Percentiles rank a stretch among this genome's conserved stretches.
Evolutionary conservation across 2,797 vertebrate species (phyloP).

Genomic region (Acanthopagrus latus): DNA sequence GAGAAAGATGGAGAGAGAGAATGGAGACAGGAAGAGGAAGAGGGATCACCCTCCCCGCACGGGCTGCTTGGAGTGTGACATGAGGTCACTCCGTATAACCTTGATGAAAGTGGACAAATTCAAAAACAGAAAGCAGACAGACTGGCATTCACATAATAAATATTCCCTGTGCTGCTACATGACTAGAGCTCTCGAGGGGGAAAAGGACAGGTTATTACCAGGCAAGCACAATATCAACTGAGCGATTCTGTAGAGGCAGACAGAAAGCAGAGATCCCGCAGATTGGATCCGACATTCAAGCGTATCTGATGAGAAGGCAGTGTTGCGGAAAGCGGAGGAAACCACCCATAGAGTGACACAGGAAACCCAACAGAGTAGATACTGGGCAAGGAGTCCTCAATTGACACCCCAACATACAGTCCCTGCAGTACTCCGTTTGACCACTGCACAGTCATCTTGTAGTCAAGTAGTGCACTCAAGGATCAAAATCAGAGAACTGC

Average conservation of each 20-base stretch:
- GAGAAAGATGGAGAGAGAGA: slow-evolving; percentile 44
- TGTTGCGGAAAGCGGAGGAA: slow-evolving; percentile 61
- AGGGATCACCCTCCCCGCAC: slow-evolving; percentile 24
- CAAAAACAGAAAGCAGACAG: slow-evolving; percentile 4
- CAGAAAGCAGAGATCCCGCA: slow-evolving; percentile 48
- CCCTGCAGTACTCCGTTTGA: slow-evolving; percentile 55
- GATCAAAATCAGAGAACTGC: slow-evolving; percentile 36
- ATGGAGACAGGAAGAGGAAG: slow-evolving; percentile 48
- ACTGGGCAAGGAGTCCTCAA: slow-evolving; percentile 62
- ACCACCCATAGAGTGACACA: slow-evolving; percentile 57
- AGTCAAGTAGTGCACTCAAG: slow-evolving; percentile 21
- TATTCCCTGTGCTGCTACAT: slow-evolving; percentile 20
- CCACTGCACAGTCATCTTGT: slow-evolving; percentile 37
- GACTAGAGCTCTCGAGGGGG: slow-evolving; percentile 31
- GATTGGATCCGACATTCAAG: slow-evolving; percentile 48
- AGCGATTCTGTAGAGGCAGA: slow-evolving; percentile 42
- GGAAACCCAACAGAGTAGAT: slow-evolving; percentile 49
- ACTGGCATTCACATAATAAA: slow-evolving; percentile 29
- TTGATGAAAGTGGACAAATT: slow-evolving; percentile 60
- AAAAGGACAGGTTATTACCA: slow-evolving; percentile 35
- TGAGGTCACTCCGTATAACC: slow-evolving; percentile 67
- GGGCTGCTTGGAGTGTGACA: slow-evolving; percentile 51
- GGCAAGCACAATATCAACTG: slow-evolving; percentile 22
- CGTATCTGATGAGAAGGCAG: slow-evolving; percentile 59
- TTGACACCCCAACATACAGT: slow-evolving; percentile 63